Percentiles rank a stretch among this genome's conserved stretches.
These are phyloP conservation scores for Ophiothrix spiculata DNA, from an alignment of 35 echinoderm and acorn worm genomes.

Conservation along the genomic window DNA sequence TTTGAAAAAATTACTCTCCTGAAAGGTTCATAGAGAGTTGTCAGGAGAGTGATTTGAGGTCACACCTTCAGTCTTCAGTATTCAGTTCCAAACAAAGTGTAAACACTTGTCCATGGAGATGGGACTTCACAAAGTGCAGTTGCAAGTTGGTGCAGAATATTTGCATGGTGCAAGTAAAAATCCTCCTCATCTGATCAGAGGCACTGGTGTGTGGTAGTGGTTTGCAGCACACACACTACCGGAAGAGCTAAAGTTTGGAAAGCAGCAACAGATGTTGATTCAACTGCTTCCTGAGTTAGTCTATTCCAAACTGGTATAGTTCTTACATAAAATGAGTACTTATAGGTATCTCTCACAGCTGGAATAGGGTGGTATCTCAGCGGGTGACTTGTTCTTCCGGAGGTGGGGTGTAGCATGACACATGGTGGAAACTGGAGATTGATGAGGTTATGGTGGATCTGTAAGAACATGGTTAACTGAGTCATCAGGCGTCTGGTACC, in stretches of 20 bases:
- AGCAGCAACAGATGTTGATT: slow-evolving; percentile 3
- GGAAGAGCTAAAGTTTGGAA: slow-evolving; percentile 6
- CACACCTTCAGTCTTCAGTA: no score
- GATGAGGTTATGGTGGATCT: slow-evolving; percentile 12
- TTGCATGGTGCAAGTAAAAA: neutral
- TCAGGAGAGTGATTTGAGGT: no score
- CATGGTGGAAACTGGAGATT: slow-evolving; percentile 13
- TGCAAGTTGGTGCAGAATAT: no score
- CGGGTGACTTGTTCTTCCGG: neutral
- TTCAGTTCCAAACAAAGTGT: no score
- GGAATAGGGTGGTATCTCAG: neutral
- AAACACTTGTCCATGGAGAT: no score
- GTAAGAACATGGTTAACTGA: slow-evolving; percentile 25
- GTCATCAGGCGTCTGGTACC: neutral
- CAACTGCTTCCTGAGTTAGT: slow-evolving; percentile 10
- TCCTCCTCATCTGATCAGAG: no score
- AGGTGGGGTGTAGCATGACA: neutral
- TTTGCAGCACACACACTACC: neutral
- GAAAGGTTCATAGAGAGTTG: no score
- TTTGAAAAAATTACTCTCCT: no score
- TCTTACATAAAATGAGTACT: slow-evolving; percentile 14
- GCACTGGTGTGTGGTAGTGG: neutral
- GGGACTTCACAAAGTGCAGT: no score
- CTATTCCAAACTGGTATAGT: slow-evolving; percentile 29
- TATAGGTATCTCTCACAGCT: neutral